A percentile compares a stretch with the other conserved stretches of the same genome.
phyloP scores from a whole-genome alignment of 1,140 invertebrate species.

The Aphelinus certus region DNA sequence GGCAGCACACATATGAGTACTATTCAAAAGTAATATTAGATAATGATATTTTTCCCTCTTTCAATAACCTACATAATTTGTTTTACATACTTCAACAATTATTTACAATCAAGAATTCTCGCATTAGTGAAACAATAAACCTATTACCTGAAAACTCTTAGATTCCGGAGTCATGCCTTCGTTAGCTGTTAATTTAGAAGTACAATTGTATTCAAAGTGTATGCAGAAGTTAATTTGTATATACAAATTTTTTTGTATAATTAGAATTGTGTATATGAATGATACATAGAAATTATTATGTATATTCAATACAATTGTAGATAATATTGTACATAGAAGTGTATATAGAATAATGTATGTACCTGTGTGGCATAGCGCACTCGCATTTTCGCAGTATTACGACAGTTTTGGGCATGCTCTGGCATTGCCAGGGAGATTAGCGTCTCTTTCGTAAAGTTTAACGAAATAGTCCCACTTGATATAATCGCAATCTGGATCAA shows the following conservation, averaged over 20 bases:
- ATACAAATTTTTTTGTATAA: constrained; percentile 5
- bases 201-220: constrained; percentile 42
- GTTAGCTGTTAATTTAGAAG: constrained; percentile 39
- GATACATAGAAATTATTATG: constrained; percentile 23
- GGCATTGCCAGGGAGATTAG: too few species aligned
- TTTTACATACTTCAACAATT: too few species aligned
- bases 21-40: too few species aligned
- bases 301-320: constrained; percentile 17
- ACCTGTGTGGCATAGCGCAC: constrained; percentile 41
- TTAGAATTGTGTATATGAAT: constrained; percentile 3
- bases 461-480: too few species aligned
- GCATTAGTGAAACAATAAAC: neutral
- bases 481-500: too few species aligned
- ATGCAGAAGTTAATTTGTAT: constrained; percentile 42
- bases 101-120: too few species aligned
- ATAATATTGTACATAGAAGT: too few species aligned
- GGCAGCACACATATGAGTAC: too few species aligned
- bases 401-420: too few species aligned
- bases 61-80: too few species aligned
- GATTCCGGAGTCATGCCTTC: constrained; percentile 38
- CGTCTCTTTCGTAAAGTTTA: too few species aligned
- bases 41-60: too few species aligned
- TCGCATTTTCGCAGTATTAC: constrained; percentile 23
- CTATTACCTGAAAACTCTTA: constrained; percentile 37
- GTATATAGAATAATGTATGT: constrained; percentile 1